A percentile compares a stretch with the other conserved stretches of the same genome.
Evolutionary conservation across 2,113 vertebrate species (phyloP).

Genomic region (Mystacornis crossleyi): DNA sequence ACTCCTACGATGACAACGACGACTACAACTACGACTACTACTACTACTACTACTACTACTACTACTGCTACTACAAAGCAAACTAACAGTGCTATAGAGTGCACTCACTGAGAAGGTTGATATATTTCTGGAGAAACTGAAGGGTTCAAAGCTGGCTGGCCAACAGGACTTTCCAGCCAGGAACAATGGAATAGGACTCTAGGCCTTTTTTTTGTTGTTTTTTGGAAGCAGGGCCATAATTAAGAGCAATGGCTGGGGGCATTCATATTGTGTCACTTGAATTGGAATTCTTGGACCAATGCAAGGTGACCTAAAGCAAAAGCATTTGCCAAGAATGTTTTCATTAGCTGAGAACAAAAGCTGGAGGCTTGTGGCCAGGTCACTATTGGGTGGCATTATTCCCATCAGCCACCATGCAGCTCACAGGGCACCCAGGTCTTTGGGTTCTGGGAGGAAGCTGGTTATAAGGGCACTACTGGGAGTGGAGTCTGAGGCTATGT

Average conservation of each 20-base stretch:
- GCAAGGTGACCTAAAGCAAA: slow-evolving; percentile 50
- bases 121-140: background rate
- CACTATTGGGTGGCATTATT: background rate
- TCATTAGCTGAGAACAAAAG: slow-evolving; percentile 30
- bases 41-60: background rate
- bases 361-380: background rate
- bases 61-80: background rate
- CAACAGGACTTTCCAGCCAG: background rate
- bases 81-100: background rate
- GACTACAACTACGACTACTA: background rate
- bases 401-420: background rate
- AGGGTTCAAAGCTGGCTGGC: background rate
- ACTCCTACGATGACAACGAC: too few relatives aligned
- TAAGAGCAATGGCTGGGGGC: slow-evolving; percentile 2
- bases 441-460: background rate
- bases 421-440: background rate
- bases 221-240: background rate
- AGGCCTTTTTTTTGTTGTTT: background rate
- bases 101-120: background rate
- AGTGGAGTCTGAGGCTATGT: background rate
- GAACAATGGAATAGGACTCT: background rate
- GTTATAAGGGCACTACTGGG: background rate
- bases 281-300: slow-evolving; percentile 37
- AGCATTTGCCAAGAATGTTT: slow-evolving; percentile 26
- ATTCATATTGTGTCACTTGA: slow-evolving; percentile 48